Evolutionary conservation across 2,888 invertebrate genomes (phyloP).

Genomic region (Allolobophora icterica): DNA sequence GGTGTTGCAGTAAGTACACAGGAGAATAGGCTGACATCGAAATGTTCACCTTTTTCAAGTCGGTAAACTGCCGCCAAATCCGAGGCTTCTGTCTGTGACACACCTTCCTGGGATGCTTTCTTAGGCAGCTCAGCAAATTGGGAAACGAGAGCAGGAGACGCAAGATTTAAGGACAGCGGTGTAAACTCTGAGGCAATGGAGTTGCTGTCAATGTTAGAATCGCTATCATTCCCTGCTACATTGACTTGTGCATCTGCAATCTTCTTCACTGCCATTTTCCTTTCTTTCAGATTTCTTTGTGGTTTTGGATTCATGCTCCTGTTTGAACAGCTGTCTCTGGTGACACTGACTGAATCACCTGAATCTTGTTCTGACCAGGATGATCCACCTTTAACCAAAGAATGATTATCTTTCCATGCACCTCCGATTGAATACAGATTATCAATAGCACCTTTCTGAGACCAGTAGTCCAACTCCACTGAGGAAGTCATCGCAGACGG

Average conservation of each 20-base stretch:
- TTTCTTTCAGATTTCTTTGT: neutral
- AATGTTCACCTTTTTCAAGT: neutral
- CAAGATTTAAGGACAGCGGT: neutral
- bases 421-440: neutral
- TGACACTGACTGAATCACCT: neutral
- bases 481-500: neutral
- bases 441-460: neutral
- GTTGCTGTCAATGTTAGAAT: neutral
- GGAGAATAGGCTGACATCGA: neutral
- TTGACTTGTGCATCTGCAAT: neutral
- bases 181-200: neutral
- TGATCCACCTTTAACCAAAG: neutral
- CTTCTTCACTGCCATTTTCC: neutral
- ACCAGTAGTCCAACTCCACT: neutral
- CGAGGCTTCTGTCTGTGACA: neutral
- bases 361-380: neutral
- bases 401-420: neutral
- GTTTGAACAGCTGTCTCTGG: neutral
- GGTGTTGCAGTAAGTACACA: neutral
- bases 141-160: neutral
- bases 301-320: neutral
- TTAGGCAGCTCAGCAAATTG: neutral
- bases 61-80: conserved; percentile 3
- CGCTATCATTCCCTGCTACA: neutral
- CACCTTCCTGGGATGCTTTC: neutral